Conservation (phyloP, 2,797 vertebrate genomes). For the Pyrocephalus nanus region DNA sequence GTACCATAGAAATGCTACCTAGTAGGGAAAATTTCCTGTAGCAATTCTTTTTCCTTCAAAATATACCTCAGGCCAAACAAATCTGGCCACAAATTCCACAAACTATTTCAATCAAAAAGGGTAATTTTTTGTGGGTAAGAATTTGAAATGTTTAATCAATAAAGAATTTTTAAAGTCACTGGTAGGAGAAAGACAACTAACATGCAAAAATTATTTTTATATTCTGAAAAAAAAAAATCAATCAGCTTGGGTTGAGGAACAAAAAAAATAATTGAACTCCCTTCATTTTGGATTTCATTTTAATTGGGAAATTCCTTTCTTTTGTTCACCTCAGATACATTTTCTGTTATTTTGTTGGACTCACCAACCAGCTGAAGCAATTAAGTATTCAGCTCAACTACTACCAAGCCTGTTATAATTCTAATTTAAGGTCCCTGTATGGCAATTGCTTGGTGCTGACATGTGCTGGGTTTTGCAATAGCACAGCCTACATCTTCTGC, state of each 20-base stretch:
- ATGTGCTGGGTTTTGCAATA: slow-evolving; percentile 32
- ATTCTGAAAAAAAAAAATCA: neutral
- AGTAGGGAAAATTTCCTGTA: neutral
- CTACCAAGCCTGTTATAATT: neutral
- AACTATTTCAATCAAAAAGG: neutral
- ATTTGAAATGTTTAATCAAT: neutral
- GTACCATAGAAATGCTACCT: neutral
- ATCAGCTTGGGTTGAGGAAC: neutral
- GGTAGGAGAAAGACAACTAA: neutral
- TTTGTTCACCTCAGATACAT: neutral
- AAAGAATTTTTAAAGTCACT: neutral
- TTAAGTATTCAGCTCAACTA: slow-evolving; percentile 10
- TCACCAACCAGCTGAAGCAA: neutral
- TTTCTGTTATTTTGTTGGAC: neutral
- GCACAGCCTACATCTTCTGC: slow-evolving; percentile 33
- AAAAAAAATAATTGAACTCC: neutral
- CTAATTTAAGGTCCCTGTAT: slow-evolving; percentile 23
- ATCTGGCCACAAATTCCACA: neutral
- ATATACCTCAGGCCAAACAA: neutral
- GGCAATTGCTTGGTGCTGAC: slow-evolving; percentile 32
- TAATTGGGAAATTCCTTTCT: neutral
- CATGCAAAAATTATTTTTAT: neutral
- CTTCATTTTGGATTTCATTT: neutral
- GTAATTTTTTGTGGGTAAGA: neutral
- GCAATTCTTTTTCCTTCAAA: neutral